Percentiles rank a stretch among this genome's conserved stretches.
phyloP scores from a whole-genome alignment of 1,140 invertebrate genomes.

The Brachionus paranguensis region DNA sequence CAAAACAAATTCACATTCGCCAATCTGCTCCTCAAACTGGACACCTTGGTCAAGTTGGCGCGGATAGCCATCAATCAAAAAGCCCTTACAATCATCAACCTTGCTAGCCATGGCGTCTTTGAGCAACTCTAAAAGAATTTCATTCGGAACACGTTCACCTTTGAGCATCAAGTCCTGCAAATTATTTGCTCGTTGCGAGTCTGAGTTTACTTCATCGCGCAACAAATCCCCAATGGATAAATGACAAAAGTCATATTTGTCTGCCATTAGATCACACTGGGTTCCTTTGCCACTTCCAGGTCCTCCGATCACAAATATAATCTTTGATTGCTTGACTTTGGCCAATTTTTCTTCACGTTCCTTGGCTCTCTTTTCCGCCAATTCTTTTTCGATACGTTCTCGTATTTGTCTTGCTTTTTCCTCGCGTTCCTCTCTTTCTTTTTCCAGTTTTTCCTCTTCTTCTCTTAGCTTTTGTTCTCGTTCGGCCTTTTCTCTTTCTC shows the following conservation, averaged over 20 bases:
- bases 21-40: constrained; percentile 58
- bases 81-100: constrained; percentile 49
- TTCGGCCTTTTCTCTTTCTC: neutral
- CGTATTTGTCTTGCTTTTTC: neutral
- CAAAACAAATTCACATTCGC: constrained; percentile 66
- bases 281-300: constrained; percentile 63
- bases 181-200: constrained; percentile 61
- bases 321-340: constrained; percentile 13
- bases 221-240: constrained; percentile 82
- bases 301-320: constrained; percentile 47
- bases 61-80: constrained; percentile 83
- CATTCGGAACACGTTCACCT: constrained; percentile 73
- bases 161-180: constrained; percentile 76
- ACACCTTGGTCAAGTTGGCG: constrained; percentile 70
- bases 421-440: neutral
- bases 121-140: constrained; percentile 51
- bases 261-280: constrained; percentile 74
- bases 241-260: constrained; percentile 71
- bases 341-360: constrained; percentile 5
- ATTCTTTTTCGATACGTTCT: neutral
- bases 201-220: constrained; percentile 74
- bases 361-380: neutral
- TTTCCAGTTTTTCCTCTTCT: neutral
- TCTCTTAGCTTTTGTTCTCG: neutral
- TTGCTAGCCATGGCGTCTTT: constrained; percentile 52